These are phyloP conservation scores for Lanius collurio DNA, from an alignment of 2,113 vertebrate genomes.

Conservation along the genomic window DNA sequence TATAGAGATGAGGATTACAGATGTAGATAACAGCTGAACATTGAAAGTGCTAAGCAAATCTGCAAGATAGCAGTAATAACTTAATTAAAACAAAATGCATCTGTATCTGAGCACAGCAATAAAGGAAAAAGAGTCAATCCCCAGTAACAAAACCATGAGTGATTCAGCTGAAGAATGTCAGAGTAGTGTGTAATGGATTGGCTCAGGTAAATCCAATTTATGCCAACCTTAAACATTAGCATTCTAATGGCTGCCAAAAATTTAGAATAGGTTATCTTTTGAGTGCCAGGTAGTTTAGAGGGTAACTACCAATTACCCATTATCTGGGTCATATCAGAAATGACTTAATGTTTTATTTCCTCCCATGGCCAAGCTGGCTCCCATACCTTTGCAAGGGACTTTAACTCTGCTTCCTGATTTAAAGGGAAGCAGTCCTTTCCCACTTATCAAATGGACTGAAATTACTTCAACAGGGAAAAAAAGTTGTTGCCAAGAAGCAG, in stretches of 20 bases:
- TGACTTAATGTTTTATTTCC: slow-evolving; percentile 37
- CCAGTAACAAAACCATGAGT: slow-evolving; percentile 34
- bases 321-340: slow-evolving; percentile 15
- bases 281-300: slow-evolving; percentile 57
- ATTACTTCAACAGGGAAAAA: background rate
- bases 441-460: background rate
- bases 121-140: slow-evolving; percentile 37
- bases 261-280: slow-evolving; percentile 49
- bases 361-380: background rate
- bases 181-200: slow-evolving; percentile 35
- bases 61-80: slow-evolving; percentile 27
- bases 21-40: slow-evolving; percentile 54
- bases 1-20: slow-evolving; percentile 58
- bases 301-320: slow-evolving; percentile 52
- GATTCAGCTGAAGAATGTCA: slow-evolving; percentile 46
- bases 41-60: slow-evolving; percentile 57
- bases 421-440: background rate
- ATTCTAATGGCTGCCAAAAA: slow-evolving; percentile 39
- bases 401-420: background rate
- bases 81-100: slow-evolving; percentile 69
- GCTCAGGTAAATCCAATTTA: slow-evolving; percentile 38
- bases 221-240: slow-evolving; percentile 39
- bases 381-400: background rate
- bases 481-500: background rate
- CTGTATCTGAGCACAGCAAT: slow-evolving; percentile 16